Evolutionary conservation across 2,888 invertebrate genomes (phyloP), one percentile per base, ranked within the genome.

Genomic region (Agapostemon virescens): DNA sequence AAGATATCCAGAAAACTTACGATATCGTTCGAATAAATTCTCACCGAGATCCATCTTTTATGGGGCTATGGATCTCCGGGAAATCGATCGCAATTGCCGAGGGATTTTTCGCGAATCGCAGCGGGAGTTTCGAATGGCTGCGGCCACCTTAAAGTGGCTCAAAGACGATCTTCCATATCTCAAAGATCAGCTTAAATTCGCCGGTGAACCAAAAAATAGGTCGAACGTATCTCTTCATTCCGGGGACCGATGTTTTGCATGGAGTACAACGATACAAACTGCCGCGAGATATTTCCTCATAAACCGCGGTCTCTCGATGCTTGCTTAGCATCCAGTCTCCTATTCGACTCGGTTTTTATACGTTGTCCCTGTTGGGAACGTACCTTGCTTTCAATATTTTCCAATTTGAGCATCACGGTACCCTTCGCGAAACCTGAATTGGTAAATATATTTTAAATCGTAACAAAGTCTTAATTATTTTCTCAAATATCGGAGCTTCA

Each of bases 11-110:
- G 40, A 58, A 30, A 55, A 58, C 30, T 70, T 40, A 20, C n/a
- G 58, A 71, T 61, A 71, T 71, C 30, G 23, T 55, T 55, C 55
- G 55, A 17, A 55, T 55, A 55, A 55, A 55, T 55, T 23, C 63
- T 64, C 11, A 26, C 20, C 26, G 55, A 58, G 38, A 52, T 58
- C 38, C 26, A 26, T 58, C 55, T 69, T 52, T 49, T 68, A 36
- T 36, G 33, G 68, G n/a, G 33, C 49, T 49, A 23, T 49, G n/a
- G 23, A 68, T 36, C 68, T 68, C 40, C n/a, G 30, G 52, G 20
- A 30, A 20, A 38, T 30, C 55, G 69, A 55, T 58, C 38, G 38
- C 55, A 69, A 38, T 40, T 15, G 63, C 63, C 63, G 55, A 26
- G 55, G 55, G 55, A 55, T 55, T 55, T 55, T 55, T 55, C 26